Percentiles rank a stretch among this genome's conserved stretches.
These are phyloP conservation scores for Tonatia bakeri DNA, from an alignment of 2,113 vertebrate genomes.

Conservation along the genomic window DNA sequence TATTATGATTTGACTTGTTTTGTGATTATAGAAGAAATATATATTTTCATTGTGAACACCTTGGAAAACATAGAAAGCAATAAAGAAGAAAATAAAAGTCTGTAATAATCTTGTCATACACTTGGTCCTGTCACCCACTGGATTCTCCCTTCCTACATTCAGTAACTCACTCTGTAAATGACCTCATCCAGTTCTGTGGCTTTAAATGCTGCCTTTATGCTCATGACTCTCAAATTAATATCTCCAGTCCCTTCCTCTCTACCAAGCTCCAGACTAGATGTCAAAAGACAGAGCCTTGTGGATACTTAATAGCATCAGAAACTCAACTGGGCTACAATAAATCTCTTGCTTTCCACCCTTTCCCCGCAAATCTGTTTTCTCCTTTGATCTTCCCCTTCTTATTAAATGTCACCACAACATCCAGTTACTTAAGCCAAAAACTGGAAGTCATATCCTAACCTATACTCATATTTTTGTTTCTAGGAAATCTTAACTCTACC, in stretches of 20 bases:
- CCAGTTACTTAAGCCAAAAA: neutral
- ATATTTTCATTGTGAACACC: neutral
- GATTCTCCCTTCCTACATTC: neutral
- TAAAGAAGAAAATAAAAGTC: neutral
- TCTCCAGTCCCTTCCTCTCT: neutral
- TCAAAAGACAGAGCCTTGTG: neutral
- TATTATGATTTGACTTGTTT: constrained; percentile 25
- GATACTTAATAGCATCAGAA: neutral
- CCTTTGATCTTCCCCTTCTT: neutral
- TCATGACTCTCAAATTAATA: constrained; percentile 6
- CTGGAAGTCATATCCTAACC: neutral
- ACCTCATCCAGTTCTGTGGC: neutral
- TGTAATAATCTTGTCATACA: neutral
- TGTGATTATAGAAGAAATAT: constrained; percentile 4
- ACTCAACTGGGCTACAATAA: neutral
- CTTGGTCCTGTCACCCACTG: neutral
- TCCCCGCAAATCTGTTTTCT: neutral
- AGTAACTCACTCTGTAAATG: neutral
- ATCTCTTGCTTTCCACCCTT: neutral
- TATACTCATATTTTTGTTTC: neutral
- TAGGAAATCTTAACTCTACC: neutral
- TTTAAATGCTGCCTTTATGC: neutral
- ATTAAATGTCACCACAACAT: neutral
- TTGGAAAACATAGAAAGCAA: constrained; percentile 5
- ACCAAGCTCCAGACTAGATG: neutral